Conservation (phyloP, 2,113 vertebrate genomes). For the Otus sunia region DNA sequence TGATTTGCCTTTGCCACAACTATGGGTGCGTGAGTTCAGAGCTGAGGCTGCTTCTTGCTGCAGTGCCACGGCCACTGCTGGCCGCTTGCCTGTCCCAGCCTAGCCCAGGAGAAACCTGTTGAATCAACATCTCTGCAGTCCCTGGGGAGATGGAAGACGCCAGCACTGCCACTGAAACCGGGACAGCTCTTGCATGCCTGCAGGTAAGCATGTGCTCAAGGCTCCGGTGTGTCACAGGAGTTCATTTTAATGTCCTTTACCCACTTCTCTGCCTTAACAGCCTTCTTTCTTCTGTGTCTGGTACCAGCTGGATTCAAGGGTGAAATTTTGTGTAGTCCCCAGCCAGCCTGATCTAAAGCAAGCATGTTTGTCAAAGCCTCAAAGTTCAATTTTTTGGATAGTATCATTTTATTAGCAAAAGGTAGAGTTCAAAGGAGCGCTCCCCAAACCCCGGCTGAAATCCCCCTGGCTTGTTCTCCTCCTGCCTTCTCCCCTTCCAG, state of each 20-base stretch:
- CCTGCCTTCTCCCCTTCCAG: background rate
- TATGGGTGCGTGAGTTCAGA: background rate
- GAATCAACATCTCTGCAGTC: background rate
- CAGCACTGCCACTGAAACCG: background rate
- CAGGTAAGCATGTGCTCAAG: background rate
- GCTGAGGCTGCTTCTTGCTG: background rate
- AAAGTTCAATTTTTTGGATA: rapidly evolving
- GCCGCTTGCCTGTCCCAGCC: background rate
- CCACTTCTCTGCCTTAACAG: background rate
- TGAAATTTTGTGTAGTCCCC: background rate
- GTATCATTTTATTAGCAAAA: background rate
- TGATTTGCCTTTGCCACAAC: background rate
- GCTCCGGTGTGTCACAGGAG: background rate
- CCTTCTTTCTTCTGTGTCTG: background rate
- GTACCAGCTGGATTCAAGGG: background rate
- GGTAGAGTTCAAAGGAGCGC: background rate
- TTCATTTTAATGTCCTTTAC: background rate
- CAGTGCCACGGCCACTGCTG: rapidly evolving
- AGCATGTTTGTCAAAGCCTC: background rate
- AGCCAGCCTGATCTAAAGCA: background rate
- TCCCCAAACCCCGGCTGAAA: background rate
- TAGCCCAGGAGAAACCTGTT: background rate
- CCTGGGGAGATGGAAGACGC: rapidly evolving
- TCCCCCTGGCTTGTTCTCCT: rapidly evolving
- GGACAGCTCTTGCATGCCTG: background rate